phyloP scores from a whole-genome alignment of 2,113 vertebrate genomes.

The Zingel zingel region DNA sequence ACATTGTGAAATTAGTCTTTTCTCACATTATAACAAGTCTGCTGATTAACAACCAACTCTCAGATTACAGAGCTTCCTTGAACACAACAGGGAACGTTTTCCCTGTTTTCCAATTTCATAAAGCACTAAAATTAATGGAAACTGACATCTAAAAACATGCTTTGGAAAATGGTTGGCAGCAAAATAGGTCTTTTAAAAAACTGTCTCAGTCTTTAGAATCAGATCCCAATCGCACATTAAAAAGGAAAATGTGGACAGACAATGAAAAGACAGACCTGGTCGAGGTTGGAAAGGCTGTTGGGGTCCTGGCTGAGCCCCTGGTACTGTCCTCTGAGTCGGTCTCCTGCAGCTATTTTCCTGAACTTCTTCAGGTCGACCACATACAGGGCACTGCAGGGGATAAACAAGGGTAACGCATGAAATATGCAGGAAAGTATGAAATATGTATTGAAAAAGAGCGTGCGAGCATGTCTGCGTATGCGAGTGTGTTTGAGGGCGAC shows the following conservation, averaged over 20 bases:
- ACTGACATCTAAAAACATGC: neutral
- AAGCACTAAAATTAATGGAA: neutral
- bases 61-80: neutral
- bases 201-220: neutral
- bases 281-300: conserved; percentile 98
- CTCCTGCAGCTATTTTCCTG: conserved; percentile 97
- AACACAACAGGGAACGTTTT: neutral
- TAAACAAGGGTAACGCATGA: rapidly evolving
- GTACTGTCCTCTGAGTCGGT: conserved; percentile 96
- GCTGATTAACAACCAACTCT: neutral
- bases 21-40: neutral
- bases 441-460: neutral
- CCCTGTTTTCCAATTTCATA: neutral
- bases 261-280: conserved; percentile 87
- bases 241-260: neutral
- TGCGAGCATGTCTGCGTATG: neutral
- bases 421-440: neutral
- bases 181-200: neutral
- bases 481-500: neutral
- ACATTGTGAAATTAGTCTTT: neutral
- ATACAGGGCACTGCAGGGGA: conserved; percentile 89
- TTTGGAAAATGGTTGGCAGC: neutral
- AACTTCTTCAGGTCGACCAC: conserved; percentile 99
- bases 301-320: conserved; percentile 98
- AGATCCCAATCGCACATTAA: neutral